Base-by-base conservation (phyloP, 2,888 invertebrate species). In the Drosophila putrida region DNA sequence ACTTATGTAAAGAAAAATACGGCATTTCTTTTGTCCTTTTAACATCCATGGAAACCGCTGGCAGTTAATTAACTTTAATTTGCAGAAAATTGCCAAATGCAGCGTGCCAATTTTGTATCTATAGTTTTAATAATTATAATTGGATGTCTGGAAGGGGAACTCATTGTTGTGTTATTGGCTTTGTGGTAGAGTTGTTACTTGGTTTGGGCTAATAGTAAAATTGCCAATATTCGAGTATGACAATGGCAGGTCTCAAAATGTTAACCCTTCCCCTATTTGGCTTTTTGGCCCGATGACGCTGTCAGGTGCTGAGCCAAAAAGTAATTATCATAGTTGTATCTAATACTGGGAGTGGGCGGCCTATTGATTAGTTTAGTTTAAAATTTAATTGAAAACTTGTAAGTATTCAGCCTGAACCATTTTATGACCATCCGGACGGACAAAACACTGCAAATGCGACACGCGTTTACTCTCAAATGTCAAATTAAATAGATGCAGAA, bases 301-400 rank as follows among this genome's bases (percentile, higher is more conserved):
- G 72, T 57, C 72, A 84, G 81, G 74, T 80, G 82, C 65, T 68
- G 73, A 64, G 41, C 66, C 76, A 59, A 82, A 78, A 77, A 75
- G 74, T 85, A 85, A 82, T 84, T 85, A 85, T 66, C 76, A 72
- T 77, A 68, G 31, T 20, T 39, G 47, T 25, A 20, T 5, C 3
- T 6, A 13, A 9, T 6, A 9, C 11, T n/a, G 9, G 51, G 55
- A 3, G 20, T 47, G 50, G 49, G 59, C 1, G 1, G 3, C n/a
- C 47, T 35, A 69, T 70, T 71, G 77, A 74, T 80, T 70, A 50
- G 62, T 62, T 72, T 51, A 38, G 67, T 63, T 61, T 66, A 39
- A 73, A 71, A 66, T 73, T 68, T 63, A 82, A 80, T 75, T 79
- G 71, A 64, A 75, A 66, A 70, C 71, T 69, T 60, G 64, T 57